phyloP scores from a whole-genome alignment of 2,797 vertebrate genomes.

The Mormyrops attenuatus region DNA sequence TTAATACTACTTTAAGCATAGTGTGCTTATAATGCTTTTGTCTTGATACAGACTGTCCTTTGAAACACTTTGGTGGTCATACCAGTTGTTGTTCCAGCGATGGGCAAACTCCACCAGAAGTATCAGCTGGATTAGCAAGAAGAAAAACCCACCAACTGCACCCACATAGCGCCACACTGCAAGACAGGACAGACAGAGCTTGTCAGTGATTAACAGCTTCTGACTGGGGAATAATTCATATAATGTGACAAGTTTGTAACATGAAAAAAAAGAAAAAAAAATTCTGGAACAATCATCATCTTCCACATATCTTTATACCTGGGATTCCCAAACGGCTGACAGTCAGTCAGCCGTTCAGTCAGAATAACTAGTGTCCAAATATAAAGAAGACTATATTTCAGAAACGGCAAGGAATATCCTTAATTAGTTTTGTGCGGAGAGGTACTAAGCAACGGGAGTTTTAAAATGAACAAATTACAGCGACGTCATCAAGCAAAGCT shows the following conservation, averaged over 20 bases:
- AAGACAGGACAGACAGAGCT: not conserved
- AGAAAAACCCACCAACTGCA: slow-evolving; percentile 72
- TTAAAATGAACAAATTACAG: not conserved
- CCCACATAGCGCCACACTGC: slow-evolving; percentile 89
- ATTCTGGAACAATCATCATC: not conserved
- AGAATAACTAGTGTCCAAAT: not conserved
- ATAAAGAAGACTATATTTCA: not conserved
- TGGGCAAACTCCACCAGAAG: slow-evolving; percentile 93
- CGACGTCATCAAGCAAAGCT: not conserved
- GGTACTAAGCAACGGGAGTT: not conserved
- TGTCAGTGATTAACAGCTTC: not conserved
- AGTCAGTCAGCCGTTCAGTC: not conserved
- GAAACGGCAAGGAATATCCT: not conserved
- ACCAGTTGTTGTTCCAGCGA: slow-evolving; percentile 99
- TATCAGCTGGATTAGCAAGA: slow-evolving; percentile 86
- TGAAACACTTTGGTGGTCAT: slow-evolving; percentile 36
- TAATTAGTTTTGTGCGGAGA: not conserved
- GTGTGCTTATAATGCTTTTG: not conserved
- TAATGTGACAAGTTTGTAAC: not conserved
- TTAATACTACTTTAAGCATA: not conserved
- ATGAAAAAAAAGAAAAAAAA: too few species aligned
- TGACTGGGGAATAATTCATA: not conserved
- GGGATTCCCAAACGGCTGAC: not conserved
- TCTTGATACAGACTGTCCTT: not conserved
- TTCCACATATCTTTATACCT: not conserved